phyloP scores from a whole-genome alignment of 2,888 invertebrate species.

The Crocallis elinguaria region DNA sequence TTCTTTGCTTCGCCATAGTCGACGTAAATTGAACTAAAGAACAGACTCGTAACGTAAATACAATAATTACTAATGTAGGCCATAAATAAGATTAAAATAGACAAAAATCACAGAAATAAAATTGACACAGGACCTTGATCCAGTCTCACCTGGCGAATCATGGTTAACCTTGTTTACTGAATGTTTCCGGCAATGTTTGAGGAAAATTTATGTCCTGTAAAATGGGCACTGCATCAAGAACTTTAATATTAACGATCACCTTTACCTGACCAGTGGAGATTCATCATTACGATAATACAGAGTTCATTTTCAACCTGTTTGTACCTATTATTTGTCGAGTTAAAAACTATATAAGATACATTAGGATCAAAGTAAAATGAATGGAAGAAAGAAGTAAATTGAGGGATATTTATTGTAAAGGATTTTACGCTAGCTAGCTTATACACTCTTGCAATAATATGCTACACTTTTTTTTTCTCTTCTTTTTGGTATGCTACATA shows the following conservation, averaged over 20 bases:
- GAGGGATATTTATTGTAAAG: too few species aligned
- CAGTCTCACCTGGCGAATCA: conserved; percentile 21
- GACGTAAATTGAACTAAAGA: too few species aligned
- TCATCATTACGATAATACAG: conserved; percentile 3
- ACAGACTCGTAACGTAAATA: too few species aligned
- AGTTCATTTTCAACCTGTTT: neutral
- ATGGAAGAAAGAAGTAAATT: too few species aligned
- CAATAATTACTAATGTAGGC: neutral
- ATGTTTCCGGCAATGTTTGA: conserved; percentile 26
- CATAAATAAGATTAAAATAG: conserved; percentile 3
- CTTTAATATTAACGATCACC: conserved; percentile 25
- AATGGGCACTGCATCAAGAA: conserved; percentile 33
- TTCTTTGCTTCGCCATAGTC: too few species aligned
- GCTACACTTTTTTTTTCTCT: too few species aligned
- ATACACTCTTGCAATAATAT: too few species aligned
- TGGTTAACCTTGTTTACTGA: conserved; percentile 30
- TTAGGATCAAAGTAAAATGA: too few species aligned
- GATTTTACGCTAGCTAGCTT: too few species aligned
- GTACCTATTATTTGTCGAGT: neutral
- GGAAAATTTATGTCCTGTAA: conserved; percentile 29
- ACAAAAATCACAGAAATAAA: conserved; percentile 8
- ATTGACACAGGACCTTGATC: conserved; percentile 15
- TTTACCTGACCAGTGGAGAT: conserved; percentile 18
- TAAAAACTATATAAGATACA: too few species aligned
- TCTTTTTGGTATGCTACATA: too few species aligned